These are phyloP conservation scores for Pseudopodoces humilis DNA, from an alignment of 2,113 vertebrate genomes.

Conservation along the genomic window DNA sequence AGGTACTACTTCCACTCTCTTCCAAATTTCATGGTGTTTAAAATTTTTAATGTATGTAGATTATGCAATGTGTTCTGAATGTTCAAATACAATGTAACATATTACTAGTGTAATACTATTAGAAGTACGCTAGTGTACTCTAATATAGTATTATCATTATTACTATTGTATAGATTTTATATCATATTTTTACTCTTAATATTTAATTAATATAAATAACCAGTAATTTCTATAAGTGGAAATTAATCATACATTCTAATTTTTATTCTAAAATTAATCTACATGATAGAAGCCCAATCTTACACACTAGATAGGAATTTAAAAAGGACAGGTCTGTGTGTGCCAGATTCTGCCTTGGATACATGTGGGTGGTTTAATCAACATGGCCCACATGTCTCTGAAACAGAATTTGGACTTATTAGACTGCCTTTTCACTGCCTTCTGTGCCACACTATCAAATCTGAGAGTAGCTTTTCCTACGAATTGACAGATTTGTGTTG, in stretches of 20 bases:
- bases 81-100: neutral
- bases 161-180: neutral
- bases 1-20: neutral
- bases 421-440: constrained; percentile 46
- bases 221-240: neutral
- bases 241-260: neutral
- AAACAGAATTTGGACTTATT: constrained; percentile 33
- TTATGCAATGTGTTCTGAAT: neutral
- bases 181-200: neutral
- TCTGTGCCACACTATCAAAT: neutral
- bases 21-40: neutral
- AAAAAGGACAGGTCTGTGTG: constrained; percentile 2
- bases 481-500: neutral
- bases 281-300: neutral
- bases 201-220: neutral
- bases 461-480: neutral
- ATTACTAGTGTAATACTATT: neutral
- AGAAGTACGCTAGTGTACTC: neutral
- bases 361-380: constrained; percentile 34
- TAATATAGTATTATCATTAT: neutral
- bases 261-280: neutral
- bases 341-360: constrained; percentile 29
- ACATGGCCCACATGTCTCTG: neutral
- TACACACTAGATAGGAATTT: neutral
- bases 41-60: neutral